Conservation (phyloP, 2,113 vertebrate species). For the Trochalopteron elliotii region DNA sequence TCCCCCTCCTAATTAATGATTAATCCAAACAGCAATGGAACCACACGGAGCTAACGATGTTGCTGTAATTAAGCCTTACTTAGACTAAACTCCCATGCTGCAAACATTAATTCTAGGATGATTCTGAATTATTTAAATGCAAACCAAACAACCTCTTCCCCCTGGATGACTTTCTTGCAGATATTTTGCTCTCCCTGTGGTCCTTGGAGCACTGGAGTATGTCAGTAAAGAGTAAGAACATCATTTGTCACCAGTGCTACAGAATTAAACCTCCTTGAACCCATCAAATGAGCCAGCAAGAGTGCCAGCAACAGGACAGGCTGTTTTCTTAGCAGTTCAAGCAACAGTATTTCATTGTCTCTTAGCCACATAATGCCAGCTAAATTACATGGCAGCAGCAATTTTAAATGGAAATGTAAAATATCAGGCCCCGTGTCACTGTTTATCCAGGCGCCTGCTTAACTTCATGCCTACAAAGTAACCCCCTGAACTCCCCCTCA, state of each 20-base stretch:
- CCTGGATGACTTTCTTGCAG: not conserved
- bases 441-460: not conserved
- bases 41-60: not conserved
- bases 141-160: constrained; percentile 36
- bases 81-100: not conserved
- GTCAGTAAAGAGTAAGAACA: not conserved
- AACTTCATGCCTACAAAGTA: not conserved
- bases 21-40: not conserved
- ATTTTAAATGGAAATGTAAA: not conserved
- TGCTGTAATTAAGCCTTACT: not conserved
- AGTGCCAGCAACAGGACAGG: not conserved
- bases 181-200: not conserved
- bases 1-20: not conserved
- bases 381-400: not conserved
- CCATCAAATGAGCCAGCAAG: not conserved
- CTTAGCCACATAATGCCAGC: not conserved
- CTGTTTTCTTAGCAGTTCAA: not conserved
- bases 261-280: not conserved
- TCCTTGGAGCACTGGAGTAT: constrained; percentile 12
- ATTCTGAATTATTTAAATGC: not conserved
- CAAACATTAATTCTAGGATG: not conserved
- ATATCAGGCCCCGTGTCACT: not conserved
- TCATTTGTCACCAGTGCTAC: not conserved
- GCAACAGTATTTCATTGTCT: not conserved
- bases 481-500: not conserved